These are phyloP conservation scores for mouse (Mus musculus) DNA, from an alignment of 2,113 vertebrate genomes.

Conservation along the genomic window DNA sequence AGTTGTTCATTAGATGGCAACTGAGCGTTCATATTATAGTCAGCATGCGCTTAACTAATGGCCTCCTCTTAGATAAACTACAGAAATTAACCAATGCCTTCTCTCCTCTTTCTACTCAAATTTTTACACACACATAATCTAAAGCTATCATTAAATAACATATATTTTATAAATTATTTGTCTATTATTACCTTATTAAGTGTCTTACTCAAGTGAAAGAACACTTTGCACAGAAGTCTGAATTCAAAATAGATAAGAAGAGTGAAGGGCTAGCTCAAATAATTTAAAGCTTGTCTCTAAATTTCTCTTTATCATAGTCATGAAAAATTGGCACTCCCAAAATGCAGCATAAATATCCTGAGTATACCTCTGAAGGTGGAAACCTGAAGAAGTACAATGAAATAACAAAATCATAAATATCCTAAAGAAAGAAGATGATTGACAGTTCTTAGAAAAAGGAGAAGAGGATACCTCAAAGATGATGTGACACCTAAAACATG, in stretches of 20 bases:
- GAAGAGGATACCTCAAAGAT: background rate
- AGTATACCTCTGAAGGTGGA: background rate
- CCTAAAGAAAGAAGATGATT: background rate
- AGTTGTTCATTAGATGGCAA: background rate
- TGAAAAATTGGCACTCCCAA: background rate
- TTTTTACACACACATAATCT: background rate
- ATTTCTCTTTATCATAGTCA: background rate
- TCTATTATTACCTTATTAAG: slow-evolving; percentile 5
- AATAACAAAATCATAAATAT: background rate
- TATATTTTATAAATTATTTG: background rate
- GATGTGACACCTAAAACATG: background rate
- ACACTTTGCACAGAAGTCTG: background rate
- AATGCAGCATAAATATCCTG: background rate
- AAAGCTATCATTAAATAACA: background rate
- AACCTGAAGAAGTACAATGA: background rate
- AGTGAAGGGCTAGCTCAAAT: background rate
- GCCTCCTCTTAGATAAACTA: background rate
- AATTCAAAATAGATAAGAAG: background rate
- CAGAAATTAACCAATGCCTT: background rate
- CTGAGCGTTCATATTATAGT: background rate
- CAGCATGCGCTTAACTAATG: background rate
- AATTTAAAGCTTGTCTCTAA: background rate
- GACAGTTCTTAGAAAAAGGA: background rate
- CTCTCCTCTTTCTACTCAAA: background rate
- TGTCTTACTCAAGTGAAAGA: background rate